Base-by-base conservation (phyloP, 2,888 invertebrate species). In the Punctoribates punctum region DNA sequence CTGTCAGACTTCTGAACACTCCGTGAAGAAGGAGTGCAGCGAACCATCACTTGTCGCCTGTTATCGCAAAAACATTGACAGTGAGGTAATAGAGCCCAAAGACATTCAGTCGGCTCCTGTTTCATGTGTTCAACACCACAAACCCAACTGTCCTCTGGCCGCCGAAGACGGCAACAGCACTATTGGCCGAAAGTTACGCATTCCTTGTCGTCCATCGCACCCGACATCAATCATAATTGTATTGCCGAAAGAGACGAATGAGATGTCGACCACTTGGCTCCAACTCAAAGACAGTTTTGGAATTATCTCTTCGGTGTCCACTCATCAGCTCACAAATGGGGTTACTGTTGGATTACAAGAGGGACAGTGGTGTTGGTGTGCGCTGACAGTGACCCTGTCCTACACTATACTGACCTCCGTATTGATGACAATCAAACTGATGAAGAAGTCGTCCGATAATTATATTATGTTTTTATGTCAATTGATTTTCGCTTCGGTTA, bases 401-500 rank as follows among this genome's bases (percentile, higher is more conserved):
- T n/a, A 67, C 20, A 5, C 67, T 38, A 9, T 67, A 29, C 29
- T 67, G n/a, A 67, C 67, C 38, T 5, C 67, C 29, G 5, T 67
- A 3, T 1, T 67, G 67, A 38, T 67, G 13, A 67, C 67, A 20
- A 3, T 3, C 1, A 67, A 67, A 20, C 38, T 67, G 4, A 67
- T 67, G 67, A 29, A 38, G 17, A 11, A 38, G 17, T 67, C 17
- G 3, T 38, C 11, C 8, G 67, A 67, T 38, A n/a, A 13, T 67
- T 67, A 67, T 67, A 67, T 38, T 17, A 67, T 38, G 38, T 67
- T 67, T 67, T 38, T 67, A 67, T 67, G 67, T 67, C 67, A 67
- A 67, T 38, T 67, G 13, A 67, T 67, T 3, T 67, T 67, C 38
- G 9, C 67, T 17, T n/a, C 67, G 1, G 34, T 67, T 38, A 34